Conservation (phyloP, 2,888 invertebrate genomes). For the Cerceris rybyensis region DNA sequence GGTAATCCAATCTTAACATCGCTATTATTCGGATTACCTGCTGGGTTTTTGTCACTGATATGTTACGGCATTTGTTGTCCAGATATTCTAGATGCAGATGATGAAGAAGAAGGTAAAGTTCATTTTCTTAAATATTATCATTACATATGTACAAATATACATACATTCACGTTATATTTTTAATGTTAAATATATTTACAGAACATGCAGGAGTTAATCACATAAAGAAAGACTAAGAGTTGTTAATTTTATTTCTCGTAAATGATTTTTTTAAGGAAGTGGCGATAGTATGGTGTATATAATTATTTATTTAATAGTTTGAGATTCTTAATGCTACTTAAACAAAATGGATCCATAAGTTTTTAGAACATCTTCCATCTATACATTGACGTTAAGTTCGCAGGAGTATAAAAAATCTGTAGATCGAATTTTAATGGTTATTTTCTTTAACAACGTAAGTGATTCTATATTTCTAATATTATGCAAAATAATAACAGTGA, state of each 20-base stretch:
- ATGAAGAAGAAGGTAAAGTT: slow-evolving; percentile 86
- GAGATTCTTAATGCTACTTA: slow-evolving; percentile 31
- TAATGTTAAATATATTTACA: slow-evolving; percentile 48
- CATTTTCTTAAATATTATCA: not conserved
- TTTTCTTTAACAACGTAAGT: slow-evolving; percentile 14
- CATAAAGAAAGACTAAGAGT: slow-evolving; percentile 77
- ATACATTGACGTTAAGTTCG: slow-evolving; percentile 28
- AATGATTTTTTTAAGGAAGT: slow-evolving; percentile 31
- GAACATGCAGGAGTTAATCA: slow-evolving; percentile 72
- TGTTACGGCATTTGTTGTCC: slow-evolving; percentile 98
- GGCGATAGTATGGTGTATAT: slow-evolving; percentile 43
- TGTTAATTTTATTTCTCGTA: slow-evolving; percentile 21
- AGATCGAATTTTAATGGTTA: slow-evolving; percentile 17
- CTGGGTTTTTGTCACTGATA: slow-evolving; percentile 96
- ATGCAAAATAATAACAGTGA: slow-evolving; percentile 18
- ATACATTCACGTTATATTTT: slow-evolving; percentile 19
- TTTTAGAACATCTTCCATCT: slow-evolving; percentile 29
- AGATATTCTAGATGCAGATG: slow-evolving; percentile 95
- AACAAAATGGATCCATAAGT: slow-evolving; percentile 31
- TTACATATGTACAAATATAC: not conserved
- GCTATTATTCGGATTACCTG: slow-evolving; percentile 95
- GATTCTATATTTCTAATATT: slow-evolving; percentile 15
- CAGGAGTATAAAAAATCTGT: slow-evolving; percentile 11
- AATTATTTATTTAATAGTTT: slow-evolving; percentile 37
- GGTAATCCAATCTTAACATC: slow-evolving; percentile 97